Percentiles rank a stretch among this genome's conserved stretches.
phyloP scores from a whole-genome alignment of 1,140 invertebrate species.

The Maconellicoccus hirsutus region DNA sequence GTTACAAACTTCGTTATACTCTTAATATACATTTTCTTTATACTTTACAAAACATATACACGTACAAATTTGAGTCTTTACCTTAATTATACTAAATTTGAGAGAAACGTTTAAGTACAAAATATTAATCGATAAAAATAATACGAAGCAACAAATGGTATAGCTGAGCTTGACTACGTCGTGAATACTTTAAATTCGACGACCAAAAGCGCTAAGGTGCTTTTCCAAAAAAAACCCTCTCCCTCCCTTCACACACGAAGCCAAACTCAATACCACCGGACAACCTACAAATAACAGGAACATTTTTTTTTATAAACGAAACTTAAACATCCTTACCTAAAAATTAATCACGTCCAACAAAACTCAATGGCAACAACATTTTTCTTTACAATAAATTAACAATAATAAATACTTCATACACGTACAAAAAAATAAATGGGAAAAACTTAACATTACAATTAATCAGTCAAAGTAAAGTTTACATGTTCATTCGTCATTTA shows the following conservation, averaged over 20 bases:
- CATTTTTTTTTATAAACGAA: constrained; percentile 10
- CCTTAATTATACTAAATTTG: background rate
- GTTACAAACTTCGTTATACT: constrained; percentile 18
- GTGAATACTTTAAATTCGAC: too few species aligned
- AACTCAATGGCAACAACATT: constrained; percentile 20
- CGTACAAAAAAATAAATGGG: background rate
- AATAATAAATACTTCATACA: constrained; percentile 15
- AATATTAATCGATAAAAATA: background rate
- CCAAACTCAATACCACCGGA: background rate
- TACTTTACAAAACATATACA: constrained; percentile 18
- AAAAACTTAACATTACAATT: constrained; percentile 3
- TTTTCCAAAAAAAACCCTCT: too few species aligned
- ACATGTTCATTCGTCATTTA: constrained; percentile 19
- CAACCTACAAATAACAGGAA: constrained; percentile 20
- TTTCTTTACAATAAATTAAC: constrained; percentile 16
- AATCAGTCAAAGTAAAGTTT: constrained; percentile 14
- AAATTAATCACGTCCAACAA: constrained; percentile 21
- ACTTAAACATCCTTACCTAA: background rate
- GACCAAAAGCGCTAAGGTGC: too few species aligned
- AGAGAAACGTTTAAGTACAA: constrained; percentile 9
- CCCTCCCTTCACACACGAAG: background rate
- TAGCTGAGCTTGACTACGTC: background rate
- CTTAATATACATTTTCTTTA: constrained; percentile 14
- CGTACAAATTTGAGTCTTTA: constrained; percentile 3
- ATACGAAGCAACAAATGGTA: background rate